Evolutionary conservation across 2,113 vertebrate species (phyloP).

Genomic region (Gulo gulo): DNA sequence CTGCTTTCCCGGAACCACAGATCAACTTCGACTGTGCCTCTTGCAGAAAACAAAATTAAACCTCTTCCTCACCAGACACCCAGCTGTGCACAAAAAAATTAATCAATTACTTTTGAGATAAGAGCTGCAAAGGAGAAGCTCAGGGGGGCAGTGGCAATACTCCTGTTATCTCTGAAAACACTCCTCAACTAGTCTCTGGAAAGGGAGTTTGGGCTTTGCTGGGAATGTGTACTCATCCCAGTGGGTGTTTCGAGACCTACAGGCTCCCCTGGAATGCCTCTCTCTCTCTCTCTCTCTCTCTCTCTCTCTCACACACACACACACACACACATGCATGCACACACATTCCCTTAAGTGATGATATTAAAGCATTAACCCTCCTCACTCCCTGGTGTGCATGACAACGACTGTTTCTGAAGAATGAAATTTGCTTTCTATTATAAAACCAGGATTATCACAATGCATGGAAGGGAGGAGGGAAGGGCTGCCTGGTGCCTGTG

Average conservation of each 20-base stretch:
- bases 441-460: background rate
- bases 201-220: background rate
- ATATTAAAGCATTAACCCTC: background rate
- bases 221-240: background rate
- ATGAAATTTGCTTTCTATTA: background rate
- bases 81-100: conserved; percentile 56
- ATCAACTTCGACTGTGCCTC: background rate
- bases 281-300: background rate
- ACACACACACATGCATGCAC: too few species aligned
- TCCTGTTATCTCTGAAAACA: conserved; percentile 47
- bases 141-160: background rate
- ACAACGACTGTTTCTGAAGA: background rate
- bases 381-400: background rate
- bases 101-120: conserved; percentile 61
- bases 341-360: background rate
- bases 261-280: background rate
- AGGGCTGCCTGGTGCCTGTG: background rate
- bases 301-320: background rate
- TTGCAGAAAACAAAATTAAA: conserved; percentile 61
- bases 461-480: background rate
- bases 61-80: conserved; percentile 35
- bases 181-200: background rate
- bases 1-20: background rate
- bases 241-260: background rate
- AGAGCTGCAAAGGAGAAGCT: conserved; percentile 5